These are phyloP conservation scores for Ceyx melanurus DNA, from an alignment of 2,113 vertebrate genomes.

Conservation along the genomic window DNA sequence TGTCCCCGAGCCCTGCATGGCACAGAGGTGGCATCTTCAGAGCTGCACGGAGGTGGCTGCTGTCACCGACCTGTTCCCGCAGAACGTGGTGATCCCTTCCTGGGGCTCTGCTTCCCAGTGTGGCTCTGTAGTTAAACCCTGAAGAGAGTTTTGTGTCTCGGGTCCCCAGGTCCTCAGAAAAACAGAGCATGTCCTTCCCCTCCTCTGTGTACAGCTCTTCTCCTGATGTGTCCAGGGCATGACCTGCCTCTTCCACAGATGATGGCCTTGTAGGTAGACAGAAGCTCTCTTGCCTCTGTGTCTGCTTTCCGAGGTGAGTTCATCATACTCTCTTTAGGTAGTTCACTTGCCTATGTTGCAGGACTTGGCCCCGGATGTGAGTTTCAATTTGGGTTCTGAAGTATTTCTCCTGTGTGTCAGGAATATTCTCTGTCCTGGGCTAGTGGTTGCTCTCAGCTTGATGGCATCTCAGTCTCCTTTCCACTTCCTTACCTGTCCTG, in stretches of 20 bases:
- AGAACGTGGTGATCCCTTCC: rapidly evolving
- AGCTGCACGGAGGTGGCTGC: neutral
- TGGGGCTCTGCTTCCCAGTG: neutral
- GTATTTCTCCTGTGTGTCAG: neutral
- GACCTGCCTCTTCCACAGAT: neutral
- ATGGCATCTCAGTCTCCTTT: neutral
- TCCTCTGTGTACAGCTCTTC: neutral
- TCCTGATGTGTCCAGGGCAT: neutral
- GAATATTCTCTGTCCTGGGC: neutral
- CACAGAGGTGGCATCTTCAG: neutral
- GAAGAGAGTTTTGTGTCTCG: neutral
- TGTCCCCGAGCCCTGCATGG: rapidly evolving
- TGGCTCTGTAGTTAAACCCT: neutral
- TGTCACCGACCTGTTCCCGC: neutral
- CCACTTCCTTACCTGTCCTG: neutral
- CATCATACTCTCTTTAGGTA: neutral
- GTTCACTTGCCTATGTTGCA: neutral
- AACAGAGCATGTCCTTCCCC: neutral
- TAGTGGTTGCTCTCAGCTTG: neutral
- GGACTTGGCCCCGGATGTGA: neutral
- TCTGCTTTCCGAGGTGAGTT: neutral
- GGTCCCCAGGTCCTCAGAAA: neutral
- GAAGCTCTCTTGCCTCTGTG: neutral
- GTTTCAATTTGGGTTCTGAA: neutral
- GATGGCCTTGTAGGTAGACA: neutral